Conservation (phyloP, 2,113 vertebrate genomes). For the Rhynchomys soricoides region DNA sequence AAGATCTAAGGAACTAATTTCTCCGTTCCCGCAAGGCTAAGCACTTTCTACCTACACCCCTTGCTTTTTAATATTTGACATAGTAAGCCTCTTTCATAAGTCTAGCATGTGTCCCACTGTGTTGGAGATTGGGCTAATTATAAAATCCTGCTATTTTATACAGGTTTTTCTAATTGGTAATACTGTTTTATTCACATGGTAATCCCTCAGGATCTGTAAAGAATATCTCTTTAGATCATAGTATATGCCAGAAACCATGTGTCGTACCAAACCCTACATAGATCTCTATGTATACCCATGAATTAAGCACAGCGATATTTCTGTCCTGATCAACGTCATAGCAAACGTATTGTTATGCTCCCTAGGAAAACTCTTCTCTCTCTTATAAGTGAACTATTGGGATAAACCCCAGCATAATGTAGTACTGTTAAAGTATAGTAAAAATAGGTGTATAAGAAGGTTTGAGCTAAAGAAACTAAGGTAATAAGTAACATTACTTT, state of each 20-base stretch:
- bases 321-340: constrained; percentile 1
- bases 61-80: neutral
- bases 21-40: neutral
- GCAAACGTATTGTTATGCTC: neutral
- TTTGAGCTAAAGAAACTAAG: neutral
- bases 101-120: neutral
- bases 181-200: neutral
- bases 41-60: neutral
- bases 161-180: neutral
- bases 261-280: neutral
- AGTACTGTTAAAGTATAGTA: neutral
- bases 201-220: neutral
- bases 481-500: neutral
- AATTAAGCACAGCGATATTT: neutral
- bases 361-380: neutral
- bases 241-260: neutral
- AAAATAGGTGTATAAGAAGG: neutral
- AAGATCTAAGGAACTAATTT: neutral
- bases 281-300: neutral
- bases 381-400: neutral
- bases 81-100: neutral
- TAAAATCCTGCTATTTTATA: neutral
- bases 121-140: neutral
- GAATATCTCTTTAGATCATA: neutral
- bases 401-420: neutral